phyloP scores from a whole-genome alignment of 1,140 invertebrate species.

The Pseudomyrmex dendroicus region DNA sequence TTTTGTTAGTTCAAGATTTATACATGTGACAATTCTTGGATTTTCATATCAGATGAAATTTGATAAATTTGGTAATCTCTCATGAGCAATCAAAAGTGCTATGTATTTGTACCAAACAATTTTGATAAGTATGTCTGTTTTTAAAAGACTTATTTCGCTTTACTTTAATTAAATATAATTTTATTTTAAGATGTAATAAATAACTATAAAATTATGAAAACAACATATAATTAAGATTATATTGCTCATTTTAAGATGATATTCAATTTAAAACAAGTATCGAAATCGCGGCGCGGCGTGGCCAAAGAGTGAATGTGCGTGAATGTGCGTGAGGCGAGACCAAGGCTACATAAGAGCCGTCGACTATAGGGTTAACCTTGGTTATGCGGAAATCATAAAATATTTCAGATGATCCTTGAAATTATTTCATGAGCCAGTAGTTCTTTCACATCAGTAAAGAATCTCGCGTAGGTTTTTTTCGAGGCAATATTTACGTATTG shows the following conservation, averaged over 20 bases:
- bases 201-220: neutral
- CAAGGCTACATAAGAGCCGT: constrained; percentile 74
- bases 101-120: constrained; percentile 8
- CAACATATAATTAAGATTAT: neutral
- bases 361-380: constrained; percentile 67
- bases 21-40: neutral
- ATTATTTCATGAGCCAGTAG: constrained; percentile 58
- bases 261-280: constrained; percentile 6
- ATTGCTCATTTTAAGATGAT: too few relatives aligned
- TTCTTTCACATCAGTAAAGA: constrained; percentile 35
- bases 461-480: constrained; percentile 57
- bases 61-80: neutral
- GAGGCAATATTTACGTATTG: constrained; percentile 14
- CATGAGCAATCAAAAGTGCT: neutral
- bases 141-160: neutral
- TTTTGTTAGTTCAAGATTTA: neutral
- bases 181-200: neutral
- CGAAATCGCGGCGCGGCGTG: constrained; percentile 44
- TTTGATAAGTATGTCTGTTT: constrained; percentile 27
- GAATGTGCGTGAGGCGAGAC: constrained; percentile 65
- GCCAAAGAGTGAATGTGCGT: constrained; percentile 66
- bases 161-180: neutral
- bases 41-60: too few relatives aligned
- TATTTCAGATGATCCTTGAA: constrained; percentile 65
- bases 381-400: constrained; percentile 72